Evolutionary conservation across 1,140 invertebrate species (phyloP).

Genomic region (Mamestra configurata): DNA sequence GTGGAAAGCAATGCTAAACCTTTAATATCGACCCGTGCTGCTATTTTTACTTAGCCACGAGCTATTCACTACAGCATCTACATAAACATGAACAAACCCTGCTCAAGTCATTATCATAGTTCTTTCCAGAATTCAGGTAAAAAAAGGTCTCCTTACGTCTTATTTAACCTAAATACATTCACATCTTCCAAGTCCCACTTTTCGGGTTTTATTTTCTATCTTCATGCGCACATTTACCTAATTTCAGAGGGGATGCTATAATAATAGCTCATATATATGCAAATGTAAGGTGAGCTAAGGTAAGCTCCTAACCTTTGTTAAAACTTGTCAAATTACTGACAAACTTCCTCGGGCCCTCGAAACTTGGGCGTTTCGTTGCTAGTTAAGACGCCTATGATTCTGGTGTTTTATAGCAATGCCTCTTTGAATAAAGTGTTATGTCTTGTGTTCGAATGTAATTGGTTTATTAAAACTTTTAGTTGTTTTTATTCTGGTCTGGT

Average conservation of each 20-base stretch:
- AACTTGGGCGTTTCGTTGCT: slow-evolving; percentile 33
- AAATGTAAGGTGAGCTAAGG: slow-evolving; percentile 48
- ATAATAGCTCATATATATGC: slow-evolving; percentile 53
- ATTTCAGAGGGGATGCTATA: slow-evolving; percentile 41
- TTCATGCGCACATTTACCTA: slow-evolving; percentile 29
- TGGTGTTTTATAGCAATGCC: neutral
- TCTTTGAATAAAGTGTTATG: slow-evolving; percentile 21
- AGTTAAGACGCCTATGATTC: neutral
- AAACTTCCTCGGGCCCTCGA: slow-evolving; percentile 21
- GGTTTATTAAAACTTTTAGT: neutral
- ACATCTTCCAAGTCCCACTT: neutral
- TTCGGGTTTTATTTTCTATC: slow-evolving; percentile 1
- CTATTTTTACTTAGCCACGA: too few species aligned
- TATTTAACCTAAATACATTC: neutral
- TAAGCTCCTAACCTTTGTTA: slow-evolving; percentile 46
- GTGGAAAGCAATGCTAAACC: too few species aligned
- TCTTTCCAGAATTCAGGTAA: too few species aligned
- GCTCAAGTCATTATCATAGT: too few species aligned
- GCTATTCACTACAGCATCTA: too few species aligned
- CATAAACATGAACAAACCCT: too few species aligned
- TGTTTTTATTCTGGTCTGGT: too few species aligned
- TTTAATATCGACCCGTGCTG: too few species aligned
- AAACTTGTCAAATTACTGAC: slow-evolving; percentile 53
- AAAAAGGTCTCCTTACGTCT: neutral
- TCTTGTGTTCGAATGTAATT: neutral